These are phyloP conservation scores for Lanius collurio DNA, from an alignment of 2,113 vertebrate species.

Conservation along the genomic window DNA sequence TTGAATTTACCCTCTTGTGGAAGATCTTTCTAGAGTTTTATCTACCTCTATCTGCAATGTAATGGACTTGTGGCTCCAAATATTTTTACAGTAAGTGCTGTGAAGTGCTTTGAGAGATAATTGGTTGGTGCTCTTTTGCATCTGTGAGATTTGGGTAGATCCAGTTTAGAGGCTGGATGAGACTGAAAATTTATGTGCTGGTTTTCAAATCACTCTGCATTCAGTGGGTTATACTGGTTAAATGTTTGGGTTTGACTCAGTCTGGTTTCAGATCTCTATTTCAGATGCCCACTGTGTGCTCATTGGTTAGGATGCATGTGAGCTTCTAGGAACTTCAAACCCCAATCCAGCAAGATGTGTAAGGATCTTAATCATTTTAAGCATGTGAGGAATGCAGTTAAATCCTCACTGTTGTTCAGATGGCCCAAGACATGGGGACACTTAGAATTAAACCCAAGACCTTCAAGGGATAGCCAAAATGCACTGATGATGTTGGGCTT, in stretches of 20 bases:
- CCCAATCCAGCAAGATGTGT: neutral
- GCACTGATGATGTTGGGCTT: neutral
- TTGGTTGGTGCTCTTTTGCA: neutral
- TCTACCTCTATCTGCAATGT: neutral
- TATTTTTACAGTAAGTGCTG: neutral
- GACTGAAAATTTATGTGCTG: neutral
- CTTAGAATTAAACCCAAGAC: neutral
- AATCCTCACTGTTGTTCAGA: neutral
- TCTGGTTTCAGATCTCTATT: neutral
- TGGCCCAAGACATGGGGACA: neutral
- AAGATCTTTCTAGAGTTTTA: neutral
- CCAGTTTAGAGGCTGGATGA: neutral
- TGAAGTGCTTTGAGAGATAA: neutral
- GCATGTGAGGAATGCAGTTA: neutral
- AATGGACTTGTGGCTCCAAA: neutral
- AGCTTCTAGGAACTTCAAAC: neutral
- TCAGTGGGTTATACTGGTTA: neutral
- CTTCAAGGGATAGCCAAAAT: neutral
- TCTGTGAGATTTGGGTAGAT: neutral
- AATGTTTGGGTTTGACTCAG: neutral
- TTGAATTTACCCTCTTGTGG: neutral
- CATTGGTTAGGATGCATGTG: neutral
- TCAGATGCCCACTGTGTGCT: neutral
- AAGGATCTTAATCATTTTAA: neutral
- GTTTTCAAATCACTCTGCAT: neutral